These are phyloP conservation scores for Encarsia formosa DNA, from an alignment of 2,888 invertebrate species.

Conservation along the genomic window DNA sequence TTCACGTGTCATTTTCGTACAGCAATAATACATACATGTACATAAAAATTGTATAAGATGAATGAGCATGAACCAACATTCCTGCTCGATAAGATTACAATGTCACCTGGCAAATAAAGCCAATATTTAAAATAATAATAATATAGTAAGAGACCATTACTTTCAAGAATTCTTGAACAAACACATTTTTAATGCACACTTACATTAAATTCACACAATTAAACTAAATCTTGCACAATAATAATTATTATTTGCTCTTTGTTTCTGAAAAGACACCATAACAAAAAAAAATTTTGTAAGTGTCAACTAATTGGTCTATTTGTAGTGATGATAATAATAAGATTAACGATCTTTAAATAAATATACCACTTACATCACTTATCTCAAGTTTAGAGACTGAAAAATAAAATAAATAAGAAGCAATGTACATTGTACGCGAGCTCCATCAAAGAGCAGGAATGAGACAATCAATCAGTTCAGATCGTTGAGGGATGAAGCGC, in stretches of 20 bases:
- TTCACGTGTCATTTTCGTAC: slow-evolving; percentile 41
- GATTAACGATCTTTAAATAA: no score
- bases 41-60: slow-evolving; percentile 35
- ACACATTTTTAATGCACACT: slow-evolving; percentile 8
- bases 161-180: slow-evolving; percentile 8
- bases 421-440: no score
- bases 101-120: background rate
- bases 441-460: slow-evolving; percentile 29
- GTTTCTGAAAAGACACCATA: slow-evolving; percentile 11
- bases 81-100: slow-evolving; percentile 22
- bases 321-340: slow-evolving; percentile 10
- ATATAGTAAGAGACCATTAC: slow-evolving; percentile 3
- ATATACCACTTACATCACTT: slow-evolving; percentile 21
- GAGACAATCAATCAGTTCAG: slow-evolving; percentile 35
- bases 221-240: slow-evolving; percentile 16
- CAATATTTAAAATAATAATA: slow-evolving; percentile 1
- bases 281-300: no score
- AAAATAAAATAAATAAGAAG: slow-evolving; percentile 16
- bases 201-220: slow-evolving; percentile 16
- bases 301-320: no score
- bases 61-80: slow-evolving; percentile 26
- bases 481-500: slow-evolving; percentile 45
- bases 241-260: background rate
- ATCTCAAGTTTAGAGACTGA: slow-evolving; percentile 17
- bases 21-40: slow-evolving; percentile 40